Conservation (phyloP, 2,797 vertebrate genomes). For the Bovichtus variegatus region DNA sequence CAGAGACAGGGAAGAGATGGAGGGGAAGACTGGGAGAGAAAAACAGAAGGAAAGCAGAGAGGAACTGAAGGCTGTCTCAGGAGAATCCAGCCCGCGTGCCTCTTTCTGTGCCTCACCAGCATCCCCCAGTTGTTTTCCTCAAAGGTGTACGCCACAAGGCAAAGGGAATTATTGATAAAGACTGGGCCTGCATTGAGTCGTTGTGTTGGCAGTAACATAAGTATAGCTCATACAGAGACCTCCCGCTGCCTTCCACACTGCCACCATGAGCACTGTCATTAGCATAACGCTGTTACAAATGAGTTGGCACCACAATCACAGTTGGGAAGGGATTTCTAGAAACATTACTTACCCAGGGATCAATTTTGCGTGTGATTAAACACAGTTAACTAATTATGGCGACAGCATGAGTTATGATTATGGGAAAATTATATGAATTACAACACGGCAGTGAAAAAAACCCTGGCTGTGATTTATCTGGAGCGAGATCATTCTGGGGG, state of each 20-base stretch:
- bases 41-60: conserved; percentile 31
- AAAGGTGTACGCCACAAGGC: conserved; percentile 25
- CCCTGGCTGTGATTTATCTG: conserved; percentile 69
- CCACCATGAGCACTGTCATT: conserved; percentile 45
- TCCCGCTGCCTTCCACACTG: conserved; percentile 16
- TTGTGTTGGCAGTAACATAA: conserved; percentile 30
- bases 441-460: conserved; percentile 43
- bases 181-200: conserved; percentile 23
- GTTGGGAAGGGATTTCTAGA: conserved; percentile 52
- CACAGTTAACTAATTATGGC: conserved; percentile 77
- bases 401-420: conserved; percentile 79
- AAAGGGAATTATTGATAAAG: conserved; percentile 62
- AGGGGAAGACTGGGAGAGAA: conserved; percentile 25
- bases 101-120: conserved; percentile 17
- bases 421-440: conserved; percentile 73
- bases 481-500: conserved; percentile 59
- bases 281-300: conserved; percentile 41
- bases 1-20: conserved; percentile 32
- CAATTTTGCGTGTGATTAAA: conserved; percentile 83
- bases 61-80: conserved; percentile 30
- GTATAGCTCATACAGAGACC: conserved; percentile 14
- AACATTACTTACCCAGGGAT: conserved; percentile 75
- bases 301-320: conserved; percentile 48
- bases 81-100: conserved; percentile 33
- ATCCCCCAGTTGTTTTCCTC: conserved; percentile 36